Conservation (phyloP, 1,140 invertebrate species). For the Leptoteleia sp. region DNA sequence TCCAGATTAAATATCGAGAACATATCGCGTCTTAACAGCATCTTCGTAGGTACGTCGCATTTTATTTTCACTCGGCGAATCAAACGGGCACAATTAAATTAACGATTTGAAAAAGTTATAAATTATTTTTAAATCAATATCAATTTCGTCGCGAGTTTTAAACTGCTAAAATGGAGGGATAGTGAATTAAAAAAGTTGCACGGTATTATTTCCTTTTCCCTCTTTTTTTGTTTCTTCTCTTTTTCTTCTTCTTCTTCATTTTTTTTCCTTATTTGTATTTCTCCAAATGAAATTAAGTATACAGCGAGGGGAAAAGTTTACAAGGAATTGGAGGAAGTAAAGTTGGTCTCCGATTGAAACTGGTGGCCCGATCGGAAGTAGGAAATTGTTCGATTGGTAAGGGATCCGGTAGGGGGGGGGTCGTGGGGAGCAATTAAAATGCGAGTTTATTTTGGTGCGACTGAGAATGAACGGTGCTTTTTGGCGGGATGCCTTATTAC, state of each 20-base stretch:
- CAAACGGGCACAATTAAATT: constrained; percentile 2
- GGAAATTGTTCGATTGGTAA: not conserved
- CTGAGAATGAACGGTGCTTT: too few species aligned
- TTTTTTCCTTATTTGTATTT: constrained; percentile 16
- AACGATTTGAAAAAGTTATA: constrained; percentile 16
- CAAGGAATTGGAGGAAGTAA: not conserved
- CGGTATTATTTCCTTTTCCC: not conserved
- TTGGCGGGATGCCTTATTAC: constrained; percentile 22
- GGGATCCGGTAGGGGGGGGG: not conserved
- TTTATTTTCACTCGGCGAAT: not conserved
- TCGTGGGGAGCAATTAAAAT: constrained; percentile 24
- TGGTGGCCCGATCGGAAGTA: not conserved
- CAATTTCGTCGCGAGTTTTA: constrained; percentile 16
- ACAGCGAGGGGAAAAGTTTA: constrained; percentile 1
- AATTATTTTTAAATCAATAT: constrained; percentile 32
- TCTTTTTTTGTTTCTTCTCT: not conserved
- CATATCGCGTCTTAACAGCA: not conserved
- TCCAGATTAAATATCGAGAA: not conserved
- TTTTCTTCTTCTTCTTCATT: too few species aligned
- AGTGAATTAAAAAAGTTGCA: constrained; percentile 17
- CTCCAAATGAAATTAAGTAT: constrained; percentile 15
- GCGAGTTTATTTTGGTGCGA: too few species aligned
- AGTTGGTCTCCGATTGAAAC: not conserved
- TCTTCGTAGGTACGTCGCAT: too few species aligned
- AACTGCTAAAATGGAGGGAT: constrained; percentile 12